Evolutionary conservation across 2,113 vertebrate genomes (phyloP), one percentile per base, ranked within the genome.

Genomic region (Casuarius casuarius): DNA sequence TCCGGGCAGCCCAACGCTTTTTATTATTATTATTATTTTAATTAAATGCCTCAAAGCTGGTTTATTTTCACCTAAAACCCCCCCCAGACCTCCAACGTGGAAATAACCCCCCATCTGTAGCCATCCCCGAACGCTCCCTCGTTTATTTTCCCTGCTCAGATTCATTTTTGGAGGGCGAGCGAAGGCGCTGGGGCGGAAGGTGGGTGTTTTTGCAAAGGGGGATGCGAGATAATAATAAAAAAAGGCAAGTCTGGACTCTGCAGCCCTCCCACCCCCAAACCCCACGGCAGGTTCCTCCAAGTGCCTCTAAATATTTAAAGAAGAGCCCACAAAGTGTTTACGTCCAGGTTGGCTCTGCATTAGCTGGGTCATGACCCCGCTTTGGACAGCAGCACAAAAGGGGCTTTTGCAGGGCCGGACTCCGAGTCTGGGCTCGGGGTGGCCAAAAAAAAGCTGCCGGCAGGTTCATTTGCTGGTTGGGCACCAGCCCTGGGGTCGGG

Each of bases 331-430:
- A 72, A 87, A 93, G 63, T 25, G 81, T 95, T 84, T n/a, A 86
- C 84, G 85, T 75, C 38, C 33, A 95, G 94, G 72, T 75, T 84
- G 31, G 77, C 90, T 96, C 95, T 31, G 80, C 94, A 87, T 92
- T 73, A 19, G 76, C 93, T 80, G 80, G 98, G 97, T 98, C 98
- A 97, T 68, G 97, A 98, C 98, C 98, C 94, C 49, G 12, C 87
- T 94, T 67, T 21, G 33, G 88, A 86, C 46, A 23, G 29, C 9
- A 38, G 78, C 94, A 98, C 97, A 98, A 98, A 96, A 91, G 95
- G 79, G 86, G 56, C 9, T 84, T 33, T 96, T 92, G 70, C 61
- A 83, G 66, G 87, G 54, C 14, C 28, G 54, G 52, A 3, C 63
- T 54, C 35, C 46, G n/a, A 28, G 78, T 48, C 76, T 56, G 59